Conservation (phyloP, 2,113 vertebrate genomes). For the Nannospalax galili region DNA sequence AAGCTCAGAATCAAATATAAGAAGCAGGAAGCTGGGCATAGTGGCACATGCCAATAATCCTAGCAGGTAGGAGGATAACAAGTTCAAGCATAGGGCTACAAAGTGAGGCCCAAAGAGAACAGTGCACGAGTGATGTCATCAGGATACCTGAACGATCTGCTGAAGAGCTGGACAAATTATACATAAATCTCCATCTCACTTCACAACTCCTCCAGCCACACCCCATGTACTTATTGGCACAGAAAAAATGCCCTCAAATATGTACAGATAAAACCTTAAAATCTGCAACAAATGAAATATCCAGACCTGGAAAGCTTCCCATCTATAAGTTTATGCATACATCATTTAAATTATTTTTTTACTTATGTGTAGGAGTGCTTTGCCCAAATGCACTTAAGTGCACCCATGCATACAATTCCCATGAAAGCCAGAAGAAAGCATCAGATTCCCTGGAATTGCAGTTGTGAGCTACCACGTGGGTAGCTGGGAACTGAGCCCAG, state of each 20-base stretch:
- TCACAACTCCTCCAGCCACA: neutral
- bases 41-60: too few relatives aligned
- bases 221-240: neutral
- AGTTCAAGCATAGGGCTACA: neutral
- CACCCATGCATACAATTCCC: too few relatives aligned
- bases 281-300: neutral
- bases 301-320: neutral
- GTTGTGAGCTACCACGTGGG: too few relatives aligned
- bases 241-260: neutral
- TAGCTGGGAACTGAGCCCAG: too few relatives aligned
- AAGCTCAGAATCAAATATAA: neutral
- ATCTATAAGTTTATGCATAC: neutral
- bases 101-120: neutral
- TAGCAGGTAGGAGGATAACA: neutral
- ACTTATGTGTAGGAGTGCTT: too few relatives aligned
- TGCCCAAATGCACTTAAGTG: too few relatives aligned
- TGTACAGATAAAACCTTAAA: neutral
- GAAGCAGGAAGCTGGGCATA: too few relatives aligned
- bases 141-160: neutral
- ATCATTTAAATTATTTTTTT: too few relatives aligned
- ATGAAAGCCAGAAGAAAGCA: too few relatives aligned
- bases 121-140: neutral
- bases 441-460: too few relatives aligned
- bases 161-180: neutral
- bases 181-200: neutral